Percentiles rank a stretch among this genome's conserved stretches.
phyloP scores from a whole-genome alignment of 2,888 invertebrate species.

The Alitta virens region DNA sequence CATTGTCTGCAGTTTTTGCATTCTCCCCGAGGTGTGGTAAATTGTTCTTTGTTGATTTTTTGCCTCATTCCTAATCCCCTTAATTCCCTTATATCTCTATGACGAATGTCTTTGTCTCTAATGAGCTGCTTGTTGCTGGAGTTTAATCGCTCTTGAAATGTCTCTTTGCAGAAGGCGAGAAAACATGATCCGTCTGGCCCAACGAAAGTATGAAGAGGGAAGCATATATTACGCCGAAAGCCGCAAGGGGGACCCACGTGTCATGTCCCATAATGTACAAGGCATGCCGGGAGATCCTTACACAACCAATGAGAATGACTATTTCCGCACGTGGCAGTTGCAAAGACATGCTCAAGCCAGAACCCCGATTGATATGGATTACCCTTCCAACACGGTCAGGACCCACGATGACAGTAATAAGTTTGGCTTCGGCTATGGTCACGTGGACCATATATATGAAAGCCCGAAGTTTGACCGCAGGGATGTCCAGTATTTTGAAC shows the following conservation, averaged over 20 bases:
- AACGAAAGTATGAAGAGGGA: background rate
- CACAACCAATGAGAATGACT: slow-evolving; percentile 12
- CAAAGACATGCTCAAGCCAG: slow-evolving; percentile 6
- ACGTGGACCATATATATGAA: slow-evolving; percentile 12
- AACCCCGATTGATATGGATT: background rate
- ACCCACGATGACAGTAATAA: background rate
- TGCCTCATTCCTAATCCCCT: no score
- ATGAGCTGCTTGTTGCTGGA: no score
- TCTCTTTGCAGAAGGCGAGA: no score
- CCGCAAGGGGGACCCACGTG: slow-evolving; percentile 4
- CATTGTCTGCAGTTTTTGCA: no score
- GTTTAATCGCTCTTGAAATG: no score
- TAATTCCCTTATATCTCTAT: no score
- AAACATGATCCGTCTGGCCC: no score
- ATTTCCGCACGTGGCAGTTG: slow-evolving; percentile 14
- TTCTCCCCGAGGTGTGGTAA: no score
- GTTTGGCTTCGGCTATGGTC: slow-evolving; percentile 1
- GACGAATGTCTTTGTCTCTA: no score
- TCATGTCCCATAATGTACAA: background rate
- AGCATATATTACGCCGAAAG: slow-evolving; percentile 9
- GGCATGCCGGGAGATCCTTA: background rate
- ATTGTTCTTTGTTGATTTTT: no score
- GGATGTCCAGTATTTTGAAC: slow-evolving; percentile 12
- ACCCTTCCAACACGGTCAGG: background rate
- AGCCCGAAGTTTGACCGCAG: slow-evolving; percentile 12